A percentile compares a stretch with the other conserved stretches of the same genome.
Evolutionary conservation across 1,140 invertebrate species (phyloP).

Genomic region (Apis cerana): DNA sequence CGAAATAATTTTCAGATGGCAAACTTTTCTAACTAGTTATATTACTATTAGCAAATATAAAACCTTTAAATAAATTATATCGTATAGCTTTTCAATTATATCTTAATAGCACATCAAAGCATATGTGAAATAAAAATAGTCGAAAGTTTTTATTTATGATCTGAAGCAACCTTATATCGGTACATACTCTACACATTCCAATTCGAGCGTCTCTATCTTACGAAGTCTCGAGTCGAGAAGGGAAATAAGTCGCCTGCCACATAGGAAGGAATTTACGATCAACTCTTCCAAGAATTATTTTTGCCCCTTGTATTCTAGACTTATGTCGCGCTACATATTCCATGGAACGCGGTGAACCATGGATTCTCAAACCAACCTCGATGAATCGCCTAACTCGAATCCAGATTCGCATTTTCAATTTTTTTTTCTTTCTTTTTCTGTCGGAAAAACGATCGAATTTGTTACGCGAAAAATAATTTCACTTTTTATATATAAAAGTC

Average conservation of each 20-base stretch:
- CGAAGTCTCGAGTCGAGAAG: neutral
- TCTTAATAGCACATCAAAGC: neutral
- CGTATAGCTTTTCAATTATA: too few species aligned
- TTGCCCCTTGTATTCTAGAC: conserved; percentile 4
- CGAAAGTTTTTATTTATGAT: neutral
- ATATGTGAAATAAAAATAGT: neutral
- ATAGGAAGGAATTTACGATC: conserved; percentile 9
- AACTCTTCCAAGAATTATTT: conserved; percentile 20
- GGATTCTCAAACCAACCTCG: conserved; percentile 26
- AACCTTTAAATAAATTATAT: too few species aligned
- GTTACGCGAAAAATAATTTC: neutral
- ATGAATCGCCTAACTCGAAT: conserved; percentile 14
- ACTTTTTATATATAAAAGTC: too few species aligned
- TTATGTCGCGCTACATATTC: neutral
- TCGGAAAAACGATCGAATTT: neutral
- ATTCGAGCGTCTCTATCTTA: neutral
- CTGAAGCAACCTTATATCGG: too few species aligned
- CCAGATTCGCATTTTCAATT: neutral
- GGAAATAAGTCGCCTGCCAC: too few species aligned
- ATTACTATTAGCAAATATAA: too few species aligned
- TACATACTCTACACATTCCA: neutral
- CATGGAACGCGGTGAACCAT: conserved; percentile 2
- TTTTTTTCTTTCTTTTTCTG: too few species aligned
- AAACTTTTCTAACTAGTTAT: too few species aligned
- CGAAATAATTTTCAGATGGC: too few species aligned